Evolutionary conservation across 2,113 vertebrate species (phyloP), one percentile per base, ranked within the genome.

Genomic region (Sprattus sprattus): DNA sequence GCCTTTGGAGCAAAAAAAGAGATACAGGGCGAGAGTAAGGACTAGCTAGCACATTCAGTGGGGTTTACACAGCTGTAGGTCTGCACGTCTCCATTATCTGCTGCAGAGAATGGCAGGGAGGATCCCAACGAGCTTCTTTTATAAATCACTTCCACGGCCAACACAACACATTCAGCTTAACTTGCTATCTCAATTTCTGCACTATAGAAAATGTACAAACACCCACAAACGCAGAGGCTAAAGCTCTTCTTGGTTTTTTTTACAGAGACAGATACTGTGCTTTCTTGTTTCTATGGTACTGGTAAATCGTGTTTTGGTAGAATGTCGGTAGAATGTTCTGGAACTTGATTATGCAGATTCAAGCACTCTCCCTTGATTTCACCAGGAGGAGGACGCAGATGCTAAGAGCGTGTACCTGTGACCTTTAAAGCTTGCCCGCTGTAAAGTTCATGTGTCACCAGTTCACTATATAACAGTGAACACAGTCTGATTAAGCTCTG

Each of bases 371-470:
- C 9, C 71, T 32, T 39, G 71, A 78, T 78, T 78, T 44, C 20
- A 13, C 32, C 71, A 39, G 28, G 13, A 78, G 3, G 71, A 15
- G 71, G 71, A 39, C 71, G 28, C 71, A 39, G 71, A 78, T 78
- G 32, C 28, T 39, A 32, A 44, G 71, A 28, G 71, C 4, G 71
- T 84, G 71, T 71, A 25, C 67, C 83, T 84, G 67, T 84, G 67
- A 67, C 83, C 83, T 80, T 84, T 75, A 80, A 49, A 84, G 83
- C 46, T 32, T 32, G 64, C 60, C 46, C 45, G 28, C 50, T 83
- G 45, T 47, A 80, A 85, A 80, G 83, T 85, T 85, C 83, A 85
- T n/a, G 83, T 85, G 83, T 85, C 83, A 52, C 60, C 15, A 85
- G 83, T 85, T 80, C 83, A 85, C 80, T 64, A 85, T 80, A 80